Evolutionary conservation across 2,797 vertebrate genomes (phyloP), one percentile per base, ranked within the genome.

Genomic region (Ceyx erithaca): DNA sequence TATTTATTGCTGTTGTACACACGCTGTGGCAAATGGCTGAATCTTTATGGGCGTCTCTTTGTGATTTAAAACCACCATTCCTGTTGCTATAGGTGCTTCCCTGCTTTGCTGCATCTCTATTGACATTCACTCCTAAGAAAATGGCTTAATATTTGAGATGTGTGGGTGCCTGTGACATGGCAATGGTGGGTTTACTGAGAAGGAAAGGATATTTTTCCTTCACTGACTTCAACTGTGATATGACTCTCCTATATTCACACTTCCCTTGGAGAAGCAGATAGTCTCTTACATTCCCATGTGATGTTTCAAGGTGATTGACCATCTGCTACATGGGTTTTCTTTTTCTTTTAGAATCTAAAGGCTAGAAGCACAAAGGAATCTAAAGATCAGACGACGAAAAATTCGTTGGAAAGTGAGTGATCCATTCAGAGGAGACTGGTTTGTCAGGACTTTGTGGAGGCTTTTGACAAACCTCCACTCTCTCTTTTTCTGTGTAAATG

Each of bases 401-500:
- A 98, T 97, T 99, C 99, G 63, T 96, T 99, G 77, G 99, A 99
- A 98, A 99, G 99, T 99, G 95, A 98, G 98, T 97, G 76, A 67
- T 84, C 68, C 35, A 0, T 25, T 33, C 46, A 59, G 52, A 76
- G 35, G 68, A 76, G n/a, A 43, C 80, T 72, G 40, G 33, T 85
- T 90, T 63, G 61, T 93, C 73, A 85, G 81, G 40, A 64, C 25
- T 51, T 26, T 14, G 59, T 30, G 55, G 75, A 45, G 26, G 58
- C 68, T 90, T 43, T 78, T 90, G 85, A 51, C 80, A 92, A 80
- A 76, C 55, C 55, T 93, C 40, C 25, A 12, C 11, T 59, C 70
- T 82, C 57, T 80, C 41, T 78, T 57, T 52, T 52, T 48, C 35
- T 71, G 40, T 78, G 12, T 3, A 22, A 78, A 59, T 89, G 72